phyloP scores from a whole-genome alignment of 1,140 invertebrate species.

The Leptonema lineaticorne region DNA sequence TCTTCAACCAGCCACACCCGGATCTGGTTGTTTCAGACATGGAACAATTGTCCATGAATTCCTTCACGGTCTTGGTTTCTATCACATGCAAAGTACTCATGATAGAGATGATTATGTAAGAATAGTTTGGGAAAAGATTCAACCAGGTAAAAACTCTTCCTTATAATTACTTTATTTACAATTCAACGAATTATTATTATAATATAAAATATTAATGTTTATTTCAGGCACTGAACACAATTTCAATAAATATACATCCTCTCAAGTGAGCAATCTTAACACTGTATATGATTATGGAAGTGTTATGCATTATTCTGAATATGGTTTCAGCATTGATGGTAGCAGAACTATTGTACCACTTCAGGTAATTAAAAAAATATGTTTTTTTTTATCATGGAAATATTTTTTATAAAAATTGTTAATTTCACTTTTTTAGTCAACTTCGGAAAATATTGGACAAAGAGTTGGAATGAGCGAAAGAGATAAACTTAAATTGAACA shows the following conservation, averaged over 20 bases:
- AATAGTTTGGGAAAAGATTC: conserved; percentile 70
- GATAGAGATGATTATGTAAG: conserved; percentile 70
- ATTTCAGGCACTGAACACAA: conserved; percentile 63
- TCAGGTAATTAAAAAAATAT: conserved; percentile 50
- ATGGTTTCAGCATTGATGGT: conserved; percentile 67
- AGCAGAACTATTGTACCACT: conserved; percentile 62
- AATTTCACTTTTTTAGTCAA: conserved; percentile 17
- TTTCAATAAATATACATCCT: conserved; percentile 67
- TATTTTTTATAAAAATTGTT: neutral
- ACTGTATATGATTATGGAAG: conserved; percentile 68
- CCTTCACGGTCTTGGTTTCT: conserved; percentile 68
- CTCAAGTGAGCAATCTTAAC: conserved; percentile 64
- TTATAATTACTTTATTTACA: neutral
- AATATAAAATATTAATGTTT: neutral
- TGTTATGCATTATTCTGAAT: conserved; percentile 71
- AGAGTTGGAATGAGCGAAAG: conserved; percentile 5
- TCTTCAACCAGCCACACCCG: conserved; percentile 51
- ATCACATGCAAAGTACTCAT: conserved; percentile 70
- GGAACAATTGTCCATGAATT: conserved; percentile 68
- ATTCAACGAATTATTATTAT: neutral
- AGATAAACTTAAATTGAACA: conserved; percentile 25
- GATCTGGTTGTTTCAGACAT: conserved; percentile 56
- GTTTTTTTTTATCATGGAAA: neutral
- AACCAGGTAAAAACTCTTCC: conserved; percentile 45
- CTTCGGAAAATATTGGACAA: conserved; percentile 22